These are phyloP conservation scores for Antennarius striatus DNA, from an alignment of 2,113 vertebrate genomes.

Conservation along the genomic window DNA sequence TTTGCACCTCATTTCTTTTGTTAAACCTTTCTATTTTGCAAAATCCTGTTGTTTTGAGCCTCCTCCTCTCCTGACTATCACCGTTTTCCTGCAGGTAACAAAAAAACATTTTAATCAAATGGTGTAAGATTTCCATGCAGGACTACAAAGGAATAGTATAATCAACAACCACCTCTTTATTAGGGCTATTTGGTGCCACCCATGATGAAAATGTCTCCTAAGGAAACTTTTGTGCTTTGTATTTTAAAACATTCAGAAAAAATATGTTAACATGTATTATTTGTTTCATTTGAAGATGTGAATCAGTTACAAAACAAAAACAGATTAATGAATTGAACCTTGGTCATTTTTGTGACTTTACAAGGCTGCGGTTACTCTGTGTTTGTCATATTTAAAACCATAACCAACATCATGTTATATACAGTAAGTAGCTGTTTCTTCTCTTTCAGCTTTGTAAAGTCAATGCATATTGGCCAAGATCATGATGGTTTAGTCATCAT, in stretches of 20 bases:
- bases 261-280: neutral
- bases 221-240: neutral
- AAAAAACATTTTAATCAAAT: neutral
- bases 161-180: constrained; percentile 7
- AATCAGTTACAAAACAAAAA: neutral
- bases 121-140: constrained; percentile 4
- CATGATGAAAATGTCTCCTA: constrained; percentile 19
- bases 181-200: neutral
- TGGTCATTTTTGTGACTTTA: neutral
- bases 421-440: neutral
- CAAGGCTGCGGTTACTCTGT: too few species aligned
- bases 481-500: neutral
- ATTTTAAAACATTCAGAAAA: neutral
- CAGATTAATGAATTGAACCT: neutral
- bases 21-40: constrained; percentile 19
- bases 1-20: neutral
- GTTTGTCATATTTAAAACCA: constrained; percentile 7
- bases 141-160: constrained; percentile 20
- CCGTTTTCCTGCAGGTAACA: neutral
- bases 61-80: neutral
- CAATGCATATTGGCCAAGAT: constrained; percentile 8
- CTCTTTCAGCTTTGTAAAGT: constrained; percentile 19
- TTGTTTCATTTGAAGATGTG: neutral
- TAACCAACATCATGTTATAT: neutral
- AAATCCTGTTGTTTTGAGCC: constrained; percentile 8